These are phyloP conservation scores for Chrysemys picta DNA, from an alignment of 2,113 vertebrate species.

Conservation along the genomic window DNA sequence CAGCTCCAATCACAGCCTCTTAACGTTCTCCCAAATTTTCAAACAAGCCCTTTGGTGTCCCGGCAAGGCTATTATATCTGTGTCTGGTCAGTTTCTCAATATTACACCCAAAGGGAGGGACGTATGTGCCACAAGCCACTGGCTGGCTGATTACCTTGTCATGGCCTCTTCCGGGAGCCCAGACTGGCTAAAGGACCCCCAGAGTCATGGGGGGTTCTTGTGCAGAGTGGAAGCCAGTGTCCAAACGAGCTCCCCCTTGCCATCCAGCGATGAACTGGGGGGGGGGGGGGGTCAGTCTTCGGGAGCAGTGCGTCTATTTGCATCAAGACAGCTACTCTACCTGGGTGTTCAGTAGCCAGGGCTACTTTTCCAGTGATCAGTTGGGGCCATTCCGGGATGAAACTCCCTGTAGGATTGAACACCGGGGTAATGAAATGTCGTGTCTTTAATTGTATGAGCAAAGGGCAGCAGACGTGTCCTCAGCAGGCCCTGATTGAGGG, in stretches of 20 bases:
- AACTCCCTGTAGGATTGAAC: neutral
- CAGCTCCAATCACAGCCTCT: neutral
- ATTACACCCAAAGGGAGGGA: no score
- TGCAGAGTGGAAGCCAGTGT: neutral
- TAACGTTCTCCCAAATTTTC: neutral
- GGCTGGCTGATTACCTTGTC: neutral
- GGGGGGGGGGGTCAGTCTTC: neutral
- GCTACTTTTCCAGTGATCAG: neutral
- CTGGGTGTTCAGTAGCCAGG: no score
- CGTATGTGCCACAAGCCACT: neutral
- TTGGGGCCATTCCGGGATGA: accelerated
- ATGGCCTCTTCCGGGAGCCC: neutral
- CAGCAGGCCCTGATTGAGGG: neutral
- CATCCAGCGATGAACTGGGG: no score
- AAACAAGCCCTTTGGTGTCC: neutral
- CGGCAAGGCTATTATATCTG: neutral
- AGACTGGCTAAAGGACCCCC: no score
- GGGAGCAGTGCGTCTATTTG: no score
- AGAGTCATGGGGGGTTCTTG: neutral
- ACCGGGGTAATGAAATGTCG: neutral
- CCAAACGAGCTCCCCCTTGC: neutral
- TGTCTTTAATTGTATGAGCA: neutral
- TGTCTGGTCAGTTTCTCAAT: neutral
- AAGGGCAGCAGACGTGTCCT: neutral
- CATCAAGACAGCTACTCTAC: no score